These are phyloP conservation scores for Gymnogyps californianus DNA, from an alignment of 2,113 vertebrate genomes.

Conservation along the genomic window DNA sequence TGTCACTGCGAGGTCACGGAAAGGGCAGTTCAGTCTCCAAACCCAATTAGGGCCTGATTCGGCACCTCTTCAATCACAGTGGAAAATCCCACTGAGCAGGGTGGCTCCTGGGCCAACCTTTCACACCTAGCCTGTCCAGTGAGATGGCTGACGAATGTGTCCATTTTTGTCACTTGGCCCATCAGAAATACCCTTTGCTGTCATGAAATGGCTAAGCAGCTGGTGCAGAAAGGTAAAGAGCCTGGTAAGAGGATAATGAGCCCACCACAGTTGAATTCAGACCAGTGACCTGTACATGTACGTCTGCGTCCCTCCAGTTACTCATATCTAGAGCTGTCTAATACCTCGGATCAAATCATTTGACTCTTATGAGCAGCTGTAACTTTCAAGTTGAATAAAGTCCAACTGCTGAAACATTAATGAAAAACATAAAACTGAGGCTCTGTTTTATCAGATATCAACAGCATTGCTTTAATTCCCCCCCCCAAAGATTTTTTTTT, in stretches of 20 bases:
- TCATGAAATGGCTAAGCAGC: background rate
- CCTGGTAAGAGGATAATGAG: background rate
- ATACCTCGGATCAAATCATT: background rate
- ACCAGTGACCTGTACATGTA: background rate
- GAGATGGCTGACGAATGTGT: background rate
- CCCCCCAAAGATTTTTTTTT: background rate
- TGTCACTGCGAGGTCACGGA: background rate
- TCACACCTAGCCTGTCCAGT: background rate
- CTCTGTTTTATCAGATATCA: background rate
- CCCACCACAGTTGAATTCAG: background rate
- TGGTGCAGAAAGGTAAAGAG: background rate
- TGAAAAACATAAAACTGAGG: background rate
- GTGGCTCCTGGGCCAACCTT: background rate
- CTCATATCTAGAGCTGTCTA: background rate
- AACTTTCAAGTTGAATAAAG: constrained; percentile 4
- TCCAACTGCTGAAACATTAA: constrained; percentile 2
- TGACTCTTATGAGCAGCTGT: constrained; percentile 1
- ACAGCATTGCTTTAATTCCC: background rate
- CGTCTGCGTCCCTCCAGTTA: background rate
- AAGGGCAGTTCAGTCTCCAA: constrained; percentile 12
- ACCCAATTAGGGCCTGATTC: background rate
- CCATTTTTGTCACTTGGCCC: background rate
- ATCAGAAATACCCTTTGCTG: background rate
- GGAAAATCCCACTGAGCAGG: background rate
- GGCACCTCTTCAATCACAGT: background rate